Conservation (phyloP, 2,113 vertebrate genomes). For the Malurus alboscapulatus region DNA sequence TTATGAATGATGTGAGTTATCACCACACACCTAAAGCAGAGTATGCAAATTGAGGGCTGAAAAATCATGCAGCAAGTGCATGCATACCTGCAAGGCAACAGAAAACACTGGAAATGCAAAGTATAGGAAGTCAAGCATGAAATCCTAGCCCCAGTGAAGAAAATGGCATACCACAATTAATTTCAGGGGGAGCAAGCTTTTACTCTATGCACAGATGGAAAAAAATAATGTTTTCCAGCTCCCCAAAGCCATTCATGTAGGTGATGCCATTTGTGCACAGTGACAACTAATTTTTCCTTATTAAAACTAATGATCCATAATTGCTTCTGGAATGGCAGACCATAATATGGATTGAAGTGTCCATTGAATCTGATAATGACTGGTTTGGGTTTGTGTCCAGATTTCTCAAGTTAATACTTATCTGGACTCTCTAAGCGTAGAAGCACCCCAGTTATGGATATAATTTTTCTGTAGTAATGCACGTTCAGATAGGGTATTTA, state of each 20-base stretch:
- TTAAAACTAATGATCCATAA: conserved; percentile 20
- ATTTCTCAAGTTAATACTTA: neutral
- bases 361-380: neutral
- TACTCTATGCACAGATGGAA: neutral
- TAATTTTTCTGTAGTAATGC: neutral
- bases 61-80: neutral
- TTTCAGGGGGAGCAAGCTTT: neutral
- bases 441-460: neutral
- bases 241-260: neutral
- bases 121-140: neutral
- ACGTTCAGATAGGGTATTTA: neutral
- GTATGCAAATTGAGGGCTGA: neutral
- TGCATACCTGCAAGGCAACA: neutral
- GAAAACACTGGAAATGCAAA: neutral
- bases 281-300: neutral
- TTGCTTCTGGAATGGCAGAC: neutral
- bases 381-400: neutral
- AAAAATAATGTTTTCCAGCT: neutral
- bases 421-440: neutral
- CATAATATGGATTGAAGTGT: neutral
- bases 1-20: neutral
- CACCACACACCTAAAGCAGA: neutral
- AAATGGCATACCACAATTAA: neutral
- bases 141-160: neutral
- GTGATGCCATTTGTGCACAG: neutral